Percentiles rank a stretch among this genome's conserved stretches.
These are phyloP conservation scores for Lepus oiostolus DNA, from an alignment of 2,797 vertebrate genomes.

Conservation along the genomic window DNA sequence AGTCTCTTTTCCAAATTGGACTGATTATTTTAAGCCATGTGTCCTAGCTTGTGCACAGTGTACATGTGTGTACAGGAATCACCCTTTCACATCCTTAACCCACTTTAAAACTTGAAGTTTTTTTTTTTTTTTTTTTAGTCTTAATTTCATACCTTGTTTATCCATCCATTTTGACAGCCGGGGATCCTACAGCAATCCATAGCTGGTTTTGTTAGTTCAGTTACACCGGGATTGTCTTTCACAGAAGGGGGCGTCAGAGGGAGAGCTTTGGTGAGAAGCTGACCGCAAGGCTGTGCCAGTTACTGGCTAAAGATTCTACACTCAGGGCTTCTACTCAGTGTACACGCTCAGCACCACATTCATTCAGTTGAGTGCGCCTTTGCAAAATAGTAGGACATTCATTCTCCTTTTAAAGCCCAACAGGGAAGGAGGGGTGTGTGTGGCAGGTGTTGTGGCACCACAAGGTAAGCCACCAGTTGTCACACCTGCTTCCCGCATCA, in stretches of 20 bases:
- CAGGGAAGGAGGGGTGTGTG: too few relatives aligned
- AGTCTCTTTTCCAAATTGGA: neutral
- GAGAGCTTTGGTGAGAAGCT: neutral
- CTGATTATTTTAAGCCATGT: neutral
- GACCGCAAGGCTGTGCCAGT: neutral
- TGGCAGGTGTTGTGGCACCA: too few relatives aligned
- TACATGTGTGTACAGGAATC: neutral
- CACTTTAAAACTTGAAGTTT: neutral
- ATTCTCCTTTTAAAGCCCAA: conserved; percentile 24
- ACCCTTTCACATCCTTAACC: neutral
- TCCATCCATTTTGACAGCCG: neutral
- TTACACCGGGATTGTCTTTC: conserved; percentile 27
- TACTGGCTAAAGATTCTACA: neutral
- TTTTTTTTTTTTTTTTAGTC: neutral
- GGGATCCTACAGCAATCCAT: neutral
- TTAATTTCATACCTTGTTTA: neutral
- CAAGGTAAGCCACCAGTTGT: too few relatives aligned
- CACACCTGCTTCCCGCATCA: too few relatives aligned
- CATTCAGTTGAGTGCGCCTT: neutral
- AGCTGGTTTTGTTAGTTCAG: neutral
- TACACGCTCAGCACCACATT: neutral
- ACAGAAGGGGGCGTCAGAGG: neutral
- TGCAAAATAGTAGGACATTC: neutral
- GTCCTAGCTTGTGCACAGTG: too few relatives aligned
- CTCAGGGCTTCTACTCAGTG: neutral